phyloP scores from a whole-genome alignment of 2,797 vertebrate species.

The Pogoniulus pusillus region DNA sequence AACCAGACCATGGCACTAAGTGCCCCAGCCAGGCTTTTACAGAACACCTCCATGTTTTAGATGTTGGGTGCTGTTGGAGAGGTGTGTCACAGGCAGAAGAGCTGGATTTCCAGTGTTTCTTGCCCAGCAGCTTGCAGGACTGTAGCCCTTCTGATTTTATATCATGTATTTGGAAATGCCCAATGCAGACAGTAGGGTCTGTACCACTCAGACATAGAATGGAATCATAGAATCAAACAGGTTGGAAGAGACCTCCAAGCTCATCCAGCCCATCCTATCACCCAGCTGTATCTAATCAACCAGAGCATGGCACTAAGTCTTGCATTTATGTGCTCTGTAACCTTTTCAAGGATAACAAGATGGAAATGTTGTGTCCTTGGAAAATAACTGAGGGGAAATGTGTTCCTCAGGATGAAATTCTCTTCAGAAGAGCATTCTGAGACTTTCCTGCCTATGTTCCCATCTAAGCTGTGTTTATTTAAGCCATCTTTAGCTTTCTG shows the following conservation, averaged over 20 bases:
- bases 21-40: no score
- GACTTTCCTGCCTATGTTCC: neutral
- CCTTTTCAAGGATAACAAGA: neutral
- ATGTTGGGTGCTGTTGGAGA: neutral
- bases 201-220: fast-evolving
- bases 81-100: neutral
- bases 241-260: no score
- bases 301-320: no score
- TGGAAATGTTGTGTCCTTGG: neutral
- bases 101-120: neutral
- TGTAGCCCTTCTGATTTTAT: neutral
- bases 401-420: neutral
- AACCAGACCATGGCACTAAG: no score
- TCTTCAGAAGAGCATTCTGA: neutral
- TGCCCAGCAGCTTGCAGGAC: neutral
- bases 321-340: neutral
- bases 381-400: neutral
- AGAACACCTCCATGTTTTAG: no score
- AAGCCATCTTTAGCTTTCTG: neutral
- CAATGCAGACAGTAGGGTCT: neutral
- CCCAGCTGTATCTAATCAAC: no score
- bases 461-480: neutral
- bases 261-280: no score
- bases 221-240: no score
- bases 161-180: neutral